A percentile compares a stretch with the other conserved stretches of the same genome.
Evolutionary conservation across 2,113 vertebrate genomes (phyloP).

Genomic region (Chaenogobius annularis): DNA sequence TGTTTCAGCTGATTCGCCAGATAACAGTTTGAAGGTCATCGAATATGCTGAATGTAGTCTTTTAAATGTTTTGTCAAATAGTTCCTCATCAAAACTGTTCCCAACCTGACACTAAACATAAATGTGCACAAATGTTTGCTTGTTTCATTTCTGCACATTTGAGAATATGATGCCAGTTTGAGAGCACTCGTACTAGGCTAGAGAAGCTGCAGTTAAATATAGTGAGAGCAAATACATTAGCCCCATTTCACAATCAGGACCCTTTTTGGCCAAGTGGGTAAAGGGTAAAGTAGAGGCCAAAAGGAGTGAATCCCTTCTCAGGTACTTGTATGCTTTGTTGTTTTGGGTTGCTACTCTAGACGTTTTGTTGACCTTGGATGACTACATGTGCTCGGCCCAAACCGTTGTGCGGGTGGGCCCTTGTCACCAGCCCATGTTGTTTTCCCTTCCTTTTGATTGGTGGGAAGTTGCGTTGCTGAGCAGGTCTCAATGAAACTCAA

Average conservation of each 20-base stretch:
- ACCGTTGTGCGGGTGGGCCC: conserved; percentile 69
- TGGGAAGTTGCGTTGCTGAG: conserved; percentile 61
- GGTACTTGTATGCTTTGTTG: conserved; percentile 5
- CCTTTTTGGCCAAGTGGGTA: no score
- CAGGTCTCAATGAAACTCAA: conserved; percentile 74
- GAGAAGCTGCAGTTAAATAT: neutral
- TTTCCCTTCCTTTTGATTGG: conserved; percentile 62
- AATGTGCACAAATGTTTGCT: neutral
- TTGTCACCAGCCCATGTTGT: conserved; percentile 64
- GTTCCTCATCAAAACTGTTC: neutral
- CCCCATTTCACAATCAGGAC: no score
- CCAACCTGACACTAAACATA: neutral
- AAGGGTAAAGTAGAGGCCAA: neutral
- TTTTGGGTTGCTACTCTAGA: conserved; percentile 28
- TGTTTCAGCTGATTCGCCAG: neutral
- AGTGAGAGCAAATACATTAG: no score
- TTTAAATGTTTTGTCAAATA: neutral
- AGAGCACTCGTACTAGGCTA: neutral
- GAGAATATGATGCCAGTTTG: neutral
- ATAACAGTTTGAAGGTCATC: neutral
- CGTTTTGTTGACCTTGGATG: conserved; percentile 37
- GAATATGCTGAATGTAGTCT: neutral
- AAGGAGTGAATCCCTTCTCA: neutral
- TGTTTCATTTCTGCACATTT: neutral
- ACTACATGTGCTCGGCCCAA: conserved; percentile 36